Evolutionary conservation across 2,113 vertebrate species (phyloP), one percentile per base, ranked within the genome.

Genomic region (Phycodurus eques): DNA sequence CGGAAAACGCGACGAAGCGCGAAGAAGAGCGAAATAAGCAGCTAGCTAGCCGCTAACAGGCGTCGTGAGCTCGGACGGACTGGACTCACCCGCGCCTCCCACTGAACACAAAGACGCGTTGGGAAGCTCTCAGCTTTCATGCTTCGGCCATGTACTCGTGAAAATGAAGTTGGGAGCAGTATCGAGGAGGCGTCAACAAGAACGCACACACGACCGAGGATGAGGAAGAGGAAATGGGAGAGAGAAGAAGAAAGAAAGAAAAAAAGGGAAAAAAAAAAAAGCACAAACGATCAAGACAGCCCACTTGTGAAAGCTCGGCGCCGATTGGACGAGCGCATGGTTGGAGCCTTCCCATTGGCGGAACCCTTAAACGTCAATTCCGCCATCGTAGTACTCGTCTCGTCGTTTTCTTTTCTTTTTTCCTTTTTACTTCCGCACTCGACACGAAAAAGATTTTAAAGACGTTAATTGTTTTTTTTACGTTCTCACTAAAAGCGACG

Each of bases 271-370:
- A 67, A 20, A 22, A 51, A 66, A 46, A 67, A 20, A 22, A 0
- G 12, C 43, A 1, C 39, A 1, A 31, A 15, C 31, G 43, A 56
- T 10, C 64, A 83, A 66, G 62, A 20, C 69, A 33, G n/a, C 13
- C 33, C 59, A 39, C 69, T 31, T 54, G 49, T 49, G 68, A 57
- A 47, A 80, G 64, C 44, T 27, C 68, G 0, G 31, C 63, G 35
- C 71, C 79, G 85, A 91, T 91, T 90, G 90, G 88, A 62, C 63
- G 19, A 12, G 22, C 60, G 4, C 69, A 56, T 78, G 80, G 65
- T 78, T 74, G 49, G 68, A 64, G 3, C 39, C 27, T 42, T 81
- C 68, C 62, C 39, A 91, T 91, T 91, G 88, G 90, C 60, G 2
- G 73, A 72, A 4, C 0, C 1, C 42, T 80, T 84, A 84, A 84